Evolutionary conservation across 2,113 vertebrate genomes (phyloP), one percentile per base, ranked within the genome.

Genomic region (Calcarius ornatus): DNA sequence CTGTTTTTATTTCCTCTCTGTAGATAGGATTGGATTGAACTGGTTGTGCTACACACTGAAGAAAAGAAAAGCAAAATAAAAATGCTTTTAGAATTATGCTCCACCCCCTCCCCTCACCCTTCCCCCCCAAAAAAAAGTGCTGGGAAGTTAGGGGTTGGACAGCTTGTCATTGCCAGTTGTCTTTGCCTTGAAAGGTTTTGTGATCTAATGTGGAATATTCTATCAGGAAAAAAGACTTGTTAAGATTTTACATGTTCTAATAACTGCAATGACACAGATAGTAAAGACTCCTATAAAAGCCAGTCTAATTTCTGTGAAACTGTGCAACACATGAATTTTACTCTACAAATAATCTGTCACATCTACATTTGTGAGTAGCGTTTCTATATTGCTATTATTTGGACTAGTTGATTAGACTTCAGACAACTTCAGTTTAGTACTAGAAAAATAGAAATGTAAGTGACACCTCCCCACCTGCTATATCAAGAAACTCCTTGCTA

Each of bases 1-100:
- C 77, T 94, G 91, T 73, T 97, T 95, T 92, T 95, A 68, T 92
- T 92, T 95, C 56, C 25, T 90, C 78, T 91, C 81, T 57, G 23
- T 81, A 88, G 65, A 61, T 35, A 87, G 24, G 28, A 81, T 33
- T 86, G 72, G 45, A 51, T 51, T 60, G 72, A 73, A 59, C 59
- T 70, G 33, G 45, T 47, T 92, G 66, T 93, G 48, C 37, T 68
- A 45, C 59, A 21, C 53, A n/a, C 75, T 35, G 38, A 91, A 48
- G 48, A 87, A 75, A 93, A 64, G 2, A 87, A 72, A 82, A 59
- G 57, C 73, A 59, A 88, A 94, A 90, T 60, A 94, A 90, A 59
- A 91, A 37, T 31, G 1, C 10, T 40, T 95, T 96, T 91, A 77
- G 64, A 57, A 4, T 69, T 93, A 43, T 22, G 21, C 9, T 65